Conservation (phyloP, 2,113 vertebrate species). For the Lota lota region DNA sequence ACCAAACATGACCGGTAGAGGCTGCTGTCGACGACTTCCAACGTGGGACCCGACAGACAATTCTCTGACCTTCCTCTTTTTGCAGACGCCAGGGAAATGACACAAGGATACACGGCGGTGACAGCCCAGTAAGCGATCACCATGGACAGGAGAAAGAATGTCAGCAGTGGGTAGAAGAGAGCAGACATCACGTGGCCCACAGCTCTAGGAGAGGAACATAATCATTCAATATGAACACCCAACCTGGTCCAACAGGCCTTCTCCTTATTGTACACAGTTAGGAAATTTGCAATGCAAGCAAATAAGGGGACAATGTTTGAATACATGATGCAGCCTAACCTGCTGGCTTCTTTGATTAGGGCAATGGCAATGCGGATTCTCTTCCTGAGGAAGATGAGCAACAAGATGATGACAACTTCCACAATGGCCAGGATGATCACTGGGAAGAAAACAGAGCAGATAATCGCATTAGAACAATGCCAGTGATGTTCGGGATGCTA, state of each 20-base stretch:
- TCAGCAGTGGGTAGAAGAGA: constrained; percentile 86
- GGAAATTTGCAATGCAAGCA: no score
- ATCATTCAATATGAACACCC: not conserved
- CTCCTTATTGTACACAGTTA: no score
- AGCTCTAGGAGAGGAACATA: constrained; percentile 71
- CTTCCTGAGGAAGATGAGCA: constrained; percentile 94
- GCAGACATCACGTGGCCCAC: constrained; percentile 88
- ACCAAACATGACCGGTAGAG: no score
- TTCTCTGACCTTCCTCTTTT: not conserved
- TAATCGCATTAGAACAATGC: no score
- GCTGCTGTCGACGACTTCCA: no score
- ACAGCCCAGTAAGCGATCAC: constrained; percentile 93
- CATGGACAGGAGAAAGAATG: constrained; percentile 84
- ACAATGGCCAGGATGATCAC: constrained; percentile 90
- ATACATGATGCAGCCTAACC: constrained; percentile 62
- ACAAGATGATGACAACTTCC: constrained; percentile 84
- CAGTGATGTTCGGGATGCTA: no score
- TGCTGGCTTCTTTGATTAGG: constrained; percentile 94
- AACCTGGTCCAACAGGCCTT: no score
- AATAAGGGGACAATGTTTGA: not conserved
- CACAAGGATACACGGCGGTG: constrained; percentile 90
- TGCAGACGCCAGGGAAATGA: not conserved
- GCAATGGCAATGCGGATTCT: constrained; percentile 90
- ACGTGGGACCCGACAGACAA: not conserved
- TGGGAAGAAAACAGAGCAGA: constrained; percentile 46